Evolutionary conservation across 1,140 invertebrate species (phyloP).

Genomic region (Pantala flavescens): DNA sequence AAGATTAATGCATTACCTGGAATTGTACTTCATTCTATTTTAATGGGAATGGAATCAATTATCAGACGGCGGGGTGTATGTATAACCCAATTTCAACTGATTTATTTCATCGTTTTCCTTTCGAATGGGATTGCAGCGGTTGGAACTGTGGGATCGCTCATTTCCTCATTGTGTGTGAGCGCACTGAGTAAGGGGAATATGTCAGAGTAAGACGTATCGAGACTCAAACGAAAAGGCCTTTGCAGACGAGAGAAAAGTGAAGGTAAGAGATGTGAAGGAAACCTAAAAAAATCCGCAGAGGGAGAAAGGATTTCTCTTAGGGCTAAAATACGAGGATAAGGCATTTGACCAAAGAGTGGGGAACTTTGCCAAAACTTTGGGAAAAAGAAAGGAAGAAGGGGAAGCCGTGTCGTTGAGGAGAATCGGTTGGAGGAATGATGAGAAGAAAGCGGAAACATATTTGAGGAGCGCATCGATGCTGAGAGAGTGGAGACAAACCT

Average conservation of each 20-base stretch:
- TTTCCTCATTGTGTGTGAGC: too few species aligned
- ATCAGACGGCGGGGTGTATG: too few species aligned
- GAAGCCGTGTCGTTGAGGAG: neutral
- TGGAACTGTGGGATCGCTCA: too few species aligned
- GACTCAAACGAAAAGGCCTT: neutral
- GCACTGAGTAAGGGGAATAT: neutral
- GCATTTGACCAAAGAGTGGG: neutral
- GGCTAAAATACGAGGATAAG: neutral
- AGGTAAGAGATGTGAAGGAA: neutral
- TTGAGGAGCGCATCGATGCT: too few species aligned
- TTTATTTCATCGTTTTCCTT: too few species aligned
- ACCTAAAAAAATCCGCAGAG: slow-evolving; percentile 6
- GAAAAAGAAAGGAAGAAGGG: neutral
- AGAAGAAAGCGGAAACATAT: neutral
- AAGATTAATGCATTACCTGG: too few species aligned
- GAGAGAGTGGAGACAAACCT: too few species aligned
- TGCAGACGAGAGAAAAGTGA: neutral
- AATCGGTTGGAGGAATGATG: neutral
- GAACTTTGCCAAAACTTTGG: slow-evolving; percentile 1
- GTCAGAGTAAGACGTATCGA: neutral
- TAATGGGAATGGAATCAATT: too few species aligned
- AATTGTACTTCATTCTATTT: too few species aligned
- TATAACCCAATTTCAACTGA: too few species aligned
- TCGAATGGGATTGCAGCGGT: too few species aligned
- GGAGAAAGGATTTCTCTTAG: neutral